Conservation (phyloP, 2,113 vertebrate species). For the Semicossyphus pulcher region DNA sequence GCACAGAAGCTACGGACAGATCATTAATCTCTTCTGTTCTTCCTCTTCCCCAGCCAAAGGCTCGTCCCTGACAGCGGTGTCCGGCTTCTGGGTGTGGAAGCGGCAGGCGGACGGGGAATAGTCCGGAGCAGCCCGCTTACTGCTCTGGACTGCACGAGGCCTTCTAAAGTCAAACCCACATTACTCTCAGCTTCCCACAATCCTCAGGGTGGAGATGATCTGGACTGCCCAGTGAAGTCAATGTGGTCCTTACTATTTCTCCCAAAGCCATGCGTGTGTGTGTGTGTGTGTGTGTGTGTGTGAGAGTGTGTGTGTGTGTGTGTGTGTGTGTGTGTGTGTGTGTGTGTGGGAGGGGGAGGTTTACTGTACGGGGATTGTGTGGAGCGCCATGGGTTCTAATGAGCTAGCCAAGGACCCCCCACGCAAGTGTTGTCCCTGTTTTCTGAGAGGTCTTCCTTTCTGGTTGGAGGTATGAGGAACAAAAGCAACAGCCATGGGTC, state of each 20-base stretch:
- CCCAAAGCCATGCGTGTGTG: conserved; percentile 89
- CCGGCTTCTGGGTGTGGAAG: conserved; percentile 82
- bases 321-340: neutral
- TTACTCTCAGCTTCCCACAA: conserved; percentile 93
- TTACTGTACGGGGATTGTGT: conserved; percentile 36
- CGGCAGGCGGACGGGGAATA: conserved; percentile 51
- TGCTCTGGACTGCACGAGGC: conserved; percentile 91
- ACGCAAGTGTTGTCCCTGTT: conserved; percentile 54
- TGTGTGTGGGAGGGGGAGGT: conserved; percentile 39
- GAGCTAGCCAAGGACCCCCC: conserved; percentile 41
- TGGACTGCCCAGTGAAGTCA: conserved; percentile 87
- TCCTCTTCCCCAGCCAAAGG: conserved; percentile 90
- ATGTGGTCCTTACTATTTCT: conserved; percentile 82
- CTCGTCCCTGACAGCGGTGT: conserved; percentile 92
- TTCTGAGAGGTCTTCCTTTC: conserved; percentile 74
- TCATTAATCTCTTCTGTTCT: neutral
- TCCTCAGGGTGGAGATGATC: conserved; percentile 94
- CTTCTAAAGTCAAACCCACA: conserved; percentile 85
- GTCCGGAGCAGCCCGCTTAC: conserved; percentile 49
- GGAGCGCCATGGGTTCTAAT: conserved; percentile 56
- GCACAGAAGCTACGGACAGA: neutral
- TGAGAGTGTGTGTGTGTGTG: neutral
- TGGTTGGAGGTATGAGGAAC: conserved; percentile 41
- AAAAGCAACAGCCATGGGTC: conserved; percentile 51
- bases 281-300: conserved; percentile 31